Evolutionary conservation across 2,888 invertebrate genomes (phyloP).

Genomic region (Hirtodrosophila histrioides): DNA sequence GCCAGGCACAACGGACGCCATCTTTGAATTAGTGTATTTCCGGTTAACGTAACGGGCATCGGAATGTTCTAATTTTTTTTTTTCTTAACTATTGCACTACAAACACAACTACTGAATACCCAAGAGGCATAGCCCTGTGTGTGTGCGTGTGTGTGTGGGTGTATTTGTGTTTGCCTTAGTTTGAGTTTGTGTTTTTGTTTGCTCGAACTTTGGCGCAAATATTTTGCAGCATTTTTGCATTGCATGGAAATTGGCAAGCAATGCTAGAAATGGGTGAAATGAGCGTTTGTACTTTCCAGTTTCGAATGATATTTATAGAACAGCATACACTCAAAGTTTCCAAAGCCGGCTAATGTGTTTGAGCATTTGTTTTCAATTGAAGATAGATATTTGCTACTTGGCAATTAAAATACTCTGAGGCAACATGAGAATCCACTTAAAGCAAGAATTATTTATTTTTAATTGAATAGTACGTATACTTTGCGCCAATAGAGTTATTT

Average conservation of each 20-base stretch:
- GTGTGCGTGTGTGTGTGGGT: slow-evolving; percentile 5
- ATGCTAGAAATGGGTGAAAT: slow-evolving; percentile 13
- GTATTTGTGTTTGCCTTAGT: slow-evolving; percentile 22
- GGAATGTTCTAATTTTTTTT: slow-evolving; percentile 65
- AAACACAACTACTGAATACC: slow-evolving; percentile 42
- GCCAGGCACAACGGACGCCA: slow-evolving; percentile 43
- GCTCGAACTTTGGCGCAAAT: slow-evolving; percentile 26
- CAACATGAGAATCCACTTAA: slow-evolving; percentile 18
- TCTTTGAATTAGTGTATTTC: slow-evolving; percentile 75
- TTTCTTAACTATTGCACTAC: neutral
- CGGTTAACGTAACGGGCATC: slow-evolving; percentile 46
- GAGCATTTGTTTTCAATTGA: slow-evolving; percentile 2
- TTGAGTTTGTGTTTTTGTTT: slow-evolving; percentile 15
- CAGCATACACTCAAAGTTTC: too few species aligned
- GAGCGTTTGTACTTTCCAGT: neutral
- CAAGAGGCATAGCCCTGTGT: slow-evolving; percentile 24
- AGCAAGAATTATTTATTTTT: slow-evolving; percentile 6
- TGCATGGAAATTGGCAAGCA: slow-evolving; percentile 2
- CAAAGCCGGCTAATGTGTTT: slow-evolving; percentile 12
- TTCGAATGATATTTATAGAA: neutral
- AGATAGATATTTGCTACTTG: slow-evolving; percentile 28
- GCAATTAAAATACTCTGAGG: slow-evolving; percentile 2
- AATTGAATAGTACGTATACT: slow-evolving; percentile 21
- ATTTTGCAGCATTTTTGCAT: slow-evolving; percentile 22
- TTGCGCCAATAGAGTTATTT: neutral